These are phyloP conservation scores for Xylota segnis DNA, from an alignment of 2,888 invertebrate species.

Conservation along the genomic window DNA sequence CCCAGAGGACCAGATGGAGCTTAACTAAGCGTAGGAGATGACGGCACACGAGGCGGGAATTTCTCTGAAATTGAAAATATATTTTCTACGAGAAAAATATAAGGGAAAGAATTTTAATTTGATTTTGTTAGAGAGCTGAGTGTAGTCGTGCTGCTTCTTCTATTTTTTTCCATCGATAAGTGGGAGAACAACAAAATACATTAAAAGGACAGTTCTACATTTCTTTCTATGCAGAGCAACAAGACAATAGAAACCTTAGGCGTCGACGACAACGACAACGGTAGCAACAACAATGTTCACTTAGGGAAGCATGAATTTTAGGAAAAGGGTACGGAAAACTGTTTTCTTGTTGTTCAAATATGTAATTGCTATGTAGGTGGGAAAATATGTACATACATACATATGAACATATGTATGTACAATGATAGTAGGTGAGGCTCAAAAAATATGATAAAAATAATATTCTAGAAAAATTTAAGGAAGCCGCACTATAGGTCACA, in stretches of 20 bases:
- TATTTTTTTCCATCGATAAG: neutral
- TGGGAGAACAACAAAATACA: neutral
- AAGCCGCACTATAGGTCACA: too few relatives aligned
- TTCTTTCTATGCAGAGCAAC: neutral
- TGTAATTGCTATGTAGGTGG: neutral
- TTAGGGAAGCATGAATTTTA: neutral
- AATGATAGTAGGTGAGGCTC: neutral
- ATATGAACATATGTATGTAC: too few relatives aligned
- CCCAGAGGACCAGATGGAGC: conserved; percentile 17
- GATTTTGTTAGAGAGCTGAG: conserved; percentile 11
- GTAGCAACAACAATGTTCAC: neutral
- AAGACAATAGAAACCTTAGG: neutral
- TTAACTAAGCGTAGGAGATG: neutral
- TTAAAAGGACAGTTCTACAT: neutral
- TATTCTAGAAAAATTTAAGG: neutral
- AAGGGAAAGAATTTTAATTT: conserved; percentile 29
- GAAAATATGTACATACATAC: neutral
- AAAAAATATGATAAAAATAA: neutral
- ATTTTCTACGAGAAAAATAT: neutral
- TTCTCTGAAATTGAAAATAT: conserved; percentile 35
- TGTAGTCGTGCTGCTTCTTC: neutral
- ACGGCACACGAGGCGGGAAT: conserved; percentile 10
- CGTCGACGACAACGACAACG: neutral
- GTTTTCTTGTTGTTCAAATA: neutral
- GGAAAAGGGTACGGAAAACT: neutral